Percentiles rank a stretch among this genome's conserved stretches.
Conservation (phyloP, 2,797 vertebrate species). For the Eurystomus glaucurus region DNA sequence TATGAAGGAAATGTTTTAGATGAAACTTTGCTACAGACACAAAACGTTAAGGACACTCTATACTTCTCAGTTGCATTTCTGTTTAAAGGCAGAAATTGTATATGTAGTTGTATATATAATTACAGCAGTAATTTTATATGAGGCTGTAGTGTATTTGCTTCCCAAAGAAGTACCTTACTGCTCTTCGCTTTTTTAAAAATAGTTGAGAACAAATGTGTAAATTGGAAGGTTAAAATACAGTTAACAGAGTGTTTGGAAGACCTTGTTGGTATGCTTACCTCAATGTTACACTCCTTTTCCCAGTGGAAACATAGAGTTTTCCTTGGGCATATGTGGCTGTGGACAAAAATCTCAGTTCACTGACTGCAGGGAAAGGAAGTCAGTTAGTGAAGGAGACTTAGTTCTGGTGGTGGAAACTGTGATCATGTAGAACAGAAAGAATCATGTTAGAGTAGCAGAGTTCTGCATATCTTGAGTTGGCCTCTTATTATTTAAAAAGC, state of each 20-base stretch:
- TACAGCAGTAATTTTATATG: constrained; percentile 23
- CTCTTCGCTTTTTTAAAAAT: constrained; percentile 41
- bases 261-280: background rate
- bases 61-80: constrained; percentile 39
- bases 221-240: background rate
- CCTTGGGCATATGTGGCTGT: background rate
- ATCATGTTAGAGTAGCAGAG: background rate
- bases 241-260: background rate
- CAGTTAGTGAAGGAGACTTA: background rate
- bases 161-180: constrained; percentile 25
- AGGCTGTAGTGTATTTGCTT: constrained; percentile 27
- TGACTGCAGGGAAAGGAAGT: background rate
- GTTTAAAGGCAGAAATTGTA: constrained; percentile 69
- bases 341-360: background rate
- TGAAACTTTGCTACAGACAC: background rate
- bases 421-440: background rate
- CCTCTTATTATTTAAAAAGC: background rate
- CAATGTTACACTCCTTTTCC: background rate
- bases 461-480: background rate
- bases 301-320: background rate
- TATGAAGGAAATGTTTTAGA: background rate
- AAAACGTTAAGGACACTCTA: background rate
- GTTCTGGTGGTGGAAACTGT: background rate
- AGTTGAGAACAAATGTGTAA: background rate
- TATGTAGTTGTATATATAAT: background rate